These are phyloP conservation scores for Antedon mediterranea DNA, from an alignment of 53 echinoderm and acorn worm species.

Conservation along the genomic window DNA sequence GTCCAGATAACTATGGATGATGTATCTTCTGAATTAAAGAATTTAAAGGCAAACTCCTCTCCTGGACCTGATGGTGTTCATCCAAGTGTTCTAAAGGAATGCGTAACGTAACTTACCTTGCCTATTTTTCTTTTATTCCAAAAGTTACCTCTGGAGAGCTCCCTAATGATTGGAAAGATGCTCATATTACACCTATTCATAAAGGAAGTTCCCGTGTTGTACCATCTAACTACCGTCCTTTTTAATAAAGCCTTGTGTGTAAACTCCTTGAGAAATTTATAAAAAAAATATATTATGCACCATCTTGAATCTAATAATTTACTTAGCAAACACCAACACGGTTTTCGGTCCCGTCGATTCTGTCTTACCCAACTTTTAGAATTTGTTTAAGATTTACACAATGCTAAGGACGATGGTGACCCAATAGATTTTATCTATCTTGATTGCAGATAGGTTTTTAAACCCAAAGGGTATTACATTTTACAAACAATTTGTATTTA, in stretches of 20 bases:
- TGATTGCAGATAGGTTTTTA: no score
- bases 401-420: neutral
- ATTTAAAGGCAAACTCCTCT: neutral
- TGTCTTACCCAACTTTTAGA: neutral
- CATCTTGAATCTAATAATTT: neutral
- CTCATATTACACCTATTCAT: neutral
- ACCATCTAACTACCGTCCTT: neutral
- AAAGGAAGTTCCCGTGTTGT: neutral
- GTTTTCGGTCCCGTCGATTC: neutral
- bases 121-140: neutral
- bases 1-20: no score
- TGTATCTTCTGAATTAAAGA: no score
- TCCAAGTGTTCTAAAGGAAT: neutral
- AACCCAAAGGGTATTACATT: no score
- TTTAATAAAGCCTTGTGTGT: neutral
- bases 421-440: no score
- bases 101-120: neutral
- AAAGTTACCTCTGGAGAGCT: neutral
- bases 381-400: neutral
- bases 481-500: no score
- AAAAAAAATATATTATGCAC: neutral
- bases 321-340: neutral
- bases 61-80: neutral
- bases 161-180: neutral
- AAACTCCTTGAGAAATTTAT: neutral